Conservation (phyloP, 2,888 invertebrate species). For the Drosophila rellima region DNA sequence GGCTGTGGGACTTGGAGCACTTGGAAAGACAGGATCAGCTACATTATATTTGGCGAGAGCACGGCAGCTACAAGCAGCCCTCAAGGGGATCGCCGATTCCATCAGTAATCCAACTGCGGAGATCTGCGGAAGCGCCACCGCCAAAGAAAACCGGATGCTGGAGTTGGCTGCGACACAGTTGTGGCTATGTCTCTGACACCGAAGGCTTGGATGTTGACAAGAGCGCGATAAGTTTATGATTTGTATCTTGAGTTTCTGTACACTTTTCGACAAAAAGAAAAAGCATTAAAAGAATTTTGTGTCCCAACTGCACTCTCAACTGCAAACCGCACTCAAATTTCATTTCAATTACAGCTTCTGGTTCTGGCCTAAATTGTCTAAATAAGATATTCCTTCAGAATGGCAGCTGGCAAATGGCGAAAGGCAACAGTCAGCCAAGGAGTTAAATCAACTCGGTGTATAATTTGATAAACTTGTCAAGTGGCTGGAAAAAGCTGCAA, state of each 20-base stretch:
- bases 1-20: conserved; percentile 72
- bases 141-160: conserved; percentile 29
- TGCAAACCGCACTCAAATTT: background rate
- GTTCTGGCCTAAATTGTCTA: background rate
- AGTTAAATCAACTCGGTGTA: conserved; percentile 16
- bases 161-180: conserved; percentile 44
- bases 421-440: conserved; percentile 13
- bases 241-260: conserved; percentile 3
- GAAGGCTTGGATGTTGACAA: conserved; percentile 31
- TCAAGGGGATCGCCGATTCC: background rate
- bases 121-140: no score
- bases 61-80: background rate
- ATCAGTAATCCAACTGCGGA: background rate
- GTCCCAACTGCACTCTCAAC: background rate
- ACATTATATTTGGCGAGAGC: background rate
- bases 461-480: conserved; percentile 59
- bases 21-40: conserved; percentile 33
- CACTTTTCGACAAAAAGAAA: conserved; percentile 2
- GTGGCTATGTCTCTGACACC: conserved; percentile 29
- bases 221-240: conserved; percentile 24
- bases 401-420: background rate
- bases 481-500: conserved; percentile 30
- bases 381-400: background rate
- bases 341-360: background rate
- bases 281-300: background rate